Evolutionary conservation across 2,113 vertebrate genomes (phyloP).

Genomic region (Vimba vimba): DNA sequence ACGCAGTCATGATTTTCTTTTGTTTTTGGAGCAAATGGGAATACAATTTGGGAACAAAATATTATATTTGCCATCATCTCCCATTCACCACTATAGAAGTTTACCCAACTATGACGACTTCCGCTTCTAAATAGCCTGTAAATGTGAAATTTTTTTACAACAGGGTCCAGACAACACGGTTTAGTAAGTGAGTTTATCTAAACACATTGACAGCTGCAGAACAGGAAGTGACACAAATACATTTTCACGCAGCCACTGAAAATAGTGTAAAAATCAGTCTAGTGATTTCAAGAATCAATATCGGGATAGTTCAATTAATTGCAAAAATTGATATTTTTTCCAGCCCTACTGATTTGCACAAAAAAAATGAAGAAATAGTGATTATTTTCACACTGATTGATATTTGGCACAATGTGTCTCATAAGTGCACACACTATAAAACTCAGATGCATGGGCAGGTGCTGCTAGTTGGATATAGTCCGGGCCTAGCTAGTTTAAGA

Average conservation of each 20-base stretch:
- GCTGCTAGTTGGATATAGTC: background rate
- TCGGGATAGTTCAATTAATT: background rate
- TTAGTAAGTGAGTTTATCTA: background rate
- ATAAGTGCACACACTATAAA: background rate
- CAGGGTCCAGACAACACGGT: background rate
- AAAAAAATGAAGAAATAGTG: background rate
- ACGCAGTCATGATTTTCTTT: too few species aligned
- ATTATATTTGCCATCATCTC: too few species aligned
- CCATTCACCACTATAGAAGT: too few species aligned
- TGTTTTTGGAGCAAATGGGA: too few species aligned
- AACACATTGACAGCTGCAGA: background rate
- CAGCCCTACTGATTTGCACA: background rate
- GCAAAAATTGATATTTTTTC: background rate
- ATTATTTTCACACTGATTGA: too few species aligned
- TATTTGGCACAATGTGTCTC: background rate
- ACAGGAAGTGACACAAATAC: background rate
- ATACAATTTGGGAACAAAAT: too few species aligned
- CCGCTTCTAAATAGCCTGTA: too few species aligned
- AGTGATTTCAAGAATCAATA: background rate
- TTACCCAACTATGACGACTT: too few species aligned
- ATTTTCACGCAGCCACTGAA: background rate
- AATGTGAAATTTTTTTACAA: background rate
- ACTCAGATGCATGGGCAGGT: background rate
- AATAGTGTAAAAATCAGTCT: background rate
- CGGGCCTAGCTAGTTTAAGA: background rate